Base-by-base conservation (phyloP, 1,140 invertebrate species). In the Andrena cerasifolii region DNA sequence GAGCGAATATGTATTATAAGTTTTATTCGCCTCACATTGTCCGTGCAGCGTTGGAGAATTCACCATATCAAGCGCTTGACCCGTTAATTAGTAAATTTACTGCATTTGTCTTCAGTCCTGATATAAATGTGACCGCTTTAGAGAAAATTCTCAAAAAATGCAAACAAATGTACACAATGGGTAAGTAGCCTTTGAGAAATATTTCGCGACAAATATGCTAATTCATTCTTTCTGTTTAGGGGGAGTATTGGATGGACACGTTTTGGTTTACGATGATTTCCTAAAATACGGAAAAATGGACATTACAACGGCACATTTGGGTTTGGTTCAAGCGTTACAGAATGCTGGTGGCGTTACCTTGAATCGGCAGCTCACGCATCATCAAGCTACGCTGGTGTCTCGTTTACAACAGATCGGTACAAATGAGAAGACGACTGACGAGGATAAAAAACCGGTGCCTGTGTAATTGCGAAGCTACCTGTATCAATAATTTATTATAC, bases 231-330 rank as follows among this genome's bases (percentile, higher is more conserved):
- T 81, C 87, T 94, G n/a, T 94, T 83, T 86, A 95, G 95, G 93
- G 85, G 96, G 95, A 36, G 94, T 96, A 76, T 92, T 95, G 62
- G 94, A 96, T 79, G 94, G 94, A 54, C 94, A 91, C 62, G 89
- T 96, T n/a, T 78, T 96, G 36, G 95, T 93, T 45, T 93, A 93
- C 59, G 95, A 95, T 87, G 95, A 96, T 80, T 92, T 96, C 24
- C 78, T 95, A 40, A 93, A 93, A 77, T 96, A 94, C 78, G 95
- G 95, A 61, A 90, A 93, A 85, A 91, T 96, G 84, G 94, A 94
- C 86, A 82, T 96, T 65, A 93, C 94, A 80, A 88, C 93, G 40
- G 93, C 93, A 0, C 94, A 94, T 86, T 93, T 94, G 40, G 93
- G 94, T 82, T 90, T 97, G 24, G 95, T 96, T 71, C 93, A 95